Evolutionary conservation across 2,888 invertebrate genomes (phyloP).

Genomic region (Aporophyla nigra): DNA sequence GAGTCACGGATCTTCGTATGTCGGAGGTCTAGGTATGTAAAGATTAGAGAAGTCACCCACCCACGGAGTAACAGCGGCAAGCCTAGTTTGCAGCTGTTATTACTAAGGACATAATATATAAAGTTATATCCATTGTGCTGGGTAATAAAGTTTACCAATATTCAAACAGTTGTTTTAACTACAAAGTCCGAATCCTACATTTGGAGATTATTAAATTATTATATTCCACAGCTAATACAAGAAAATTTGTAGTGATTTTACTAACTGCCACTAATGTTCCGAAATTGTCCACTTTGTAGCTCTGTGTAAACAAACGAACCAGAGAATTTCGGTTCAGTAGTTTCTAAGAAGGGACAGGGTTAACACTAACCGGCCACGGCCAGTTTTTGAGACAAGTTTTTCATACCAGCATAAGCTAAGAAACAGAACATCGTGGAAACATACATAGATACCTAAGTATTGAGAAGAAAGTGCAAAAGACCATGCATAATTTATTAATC

Average conservation of each 20-base stretch:
- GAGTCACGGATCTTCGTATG: no score
- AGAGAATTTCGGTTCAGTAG: conserved; percentile 84
- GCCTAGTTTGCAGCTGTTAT: no score
- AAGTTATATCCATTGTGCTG: neutral
- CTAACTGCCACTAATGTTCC: conserved; percentile 46
- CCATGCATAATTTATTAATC: neutral
- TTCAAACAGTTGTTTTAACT: neutral
- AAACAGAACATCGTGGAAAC: conserved; percentile 12
- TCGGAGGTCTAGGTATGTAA: no score
- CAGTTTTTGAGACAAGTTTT: conserved; percentile 64
- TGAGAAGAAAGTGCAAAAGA: neutral
- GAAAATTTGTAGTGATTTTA: neutral
- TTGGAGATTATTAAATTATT: neutral
- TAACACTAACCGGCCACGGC: conserved; percentile 68
- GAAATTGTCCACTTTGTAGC: conserved; percentile 70
- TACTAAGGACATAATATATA: neutral
- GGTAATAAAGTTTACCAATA: neutral
- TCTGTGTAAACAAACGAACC: conserved; percentile 75
- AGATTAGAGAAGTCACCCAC: no score
- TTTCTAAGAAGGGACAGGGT: conserved; percentile 84
- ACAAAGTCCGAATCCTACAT: neutral
- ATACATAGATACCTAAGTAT: neutral
- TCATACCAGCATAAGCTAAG: conserved; percentile 36
- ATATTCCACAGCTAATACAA: neutral
- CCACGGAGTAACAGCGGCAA: no score